These are phyloP conservation scores for Drosophila parvula DNA, from an alignment of 1,140 invertebrate genomes.

Conservation along the genomic window DNA sequence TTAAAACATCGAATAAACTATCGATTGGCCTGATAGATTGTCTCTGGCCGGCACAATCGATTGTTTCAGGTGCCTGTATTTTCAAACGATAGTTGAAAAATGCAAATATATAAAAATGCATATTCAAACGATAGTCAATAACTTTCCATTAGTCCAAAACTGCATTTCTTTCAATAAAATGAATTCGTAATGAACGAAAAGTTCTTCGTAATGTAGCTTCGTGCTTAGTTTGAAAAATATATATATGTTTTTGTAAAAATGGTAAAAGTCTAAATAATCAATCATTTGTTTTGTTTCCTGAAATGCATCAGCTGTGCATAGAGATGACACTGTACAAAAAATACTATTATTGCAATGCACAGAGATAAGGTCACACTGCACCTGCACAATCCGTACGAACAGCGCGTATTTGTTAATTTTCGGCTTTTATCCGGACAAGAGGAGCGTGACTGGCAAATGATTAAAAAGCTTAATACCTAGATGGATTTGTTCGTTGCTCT, in stretches of 20 bases:
- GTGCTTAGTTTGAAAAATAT: too few species aligned
- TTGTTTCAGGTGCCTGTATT: background rate
- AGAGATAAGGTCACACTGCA: slow-evolving; percentile 1
- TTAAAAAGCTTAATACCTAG: background rate
- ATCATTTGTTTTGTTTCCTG: too few species aligned
- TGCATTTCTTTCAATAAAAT: too few species aligned
- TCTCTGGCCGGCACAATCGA: background rate
- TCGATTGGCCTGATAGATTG: background rate
- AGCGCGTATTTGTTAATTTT: background rate
- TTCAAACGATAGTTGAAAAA: background rate
- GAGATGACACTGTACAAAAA: background rate
- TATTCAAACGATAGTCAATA: background rate
- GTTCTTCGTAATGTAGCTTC: too few species aligned
- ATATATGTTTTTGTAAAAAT: too few species aligned
- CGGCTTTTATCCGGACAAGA: background rate
- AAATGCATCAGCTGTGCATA: background rate
- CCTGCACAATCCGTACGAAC: background rate
- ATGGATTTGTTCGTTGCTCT: slow-evolving; percentile 4
- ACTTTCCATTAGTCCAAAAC: too few species aligned
- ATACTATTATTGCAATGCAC: background rate
- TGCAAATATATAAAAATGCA: background rate
- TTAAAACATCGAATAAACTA: background rate
- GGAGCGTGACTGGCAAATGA: slow-evolving; percentile 5
- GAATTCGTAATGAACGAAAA: too few species aligned
- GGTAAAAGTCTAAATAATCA: too few species aligned